Base-by-base conservation (phyloP, 2,888 invertebrate species). In the Lasioglossum malachurum region DNA sequence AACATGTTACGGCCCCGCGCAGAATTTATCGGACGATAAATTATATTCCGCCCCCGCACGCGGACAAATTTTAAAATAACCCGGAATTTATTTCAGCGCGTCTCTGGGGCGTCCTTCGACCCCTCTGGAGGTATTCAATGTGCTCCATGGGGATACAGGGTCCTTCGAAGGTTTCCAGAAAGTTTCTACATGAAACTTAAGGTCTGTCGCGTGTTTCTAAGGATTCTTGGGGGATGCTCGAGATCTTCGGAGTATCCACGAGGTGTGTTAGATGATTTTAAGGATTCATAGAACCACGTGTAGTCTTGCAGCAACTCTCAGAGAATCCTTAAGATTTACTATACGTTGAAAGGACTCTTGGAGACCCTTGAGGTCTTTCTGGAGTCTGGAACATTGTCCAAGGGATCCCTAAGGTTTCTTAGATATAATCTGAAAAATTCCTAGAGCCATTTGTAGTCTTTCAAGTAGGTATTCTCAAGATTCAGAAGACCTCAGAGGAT, bases 11-110 rank as follows among this genome's bases (percentile, higher is more conserved):
- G 19, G 14, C 23, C 64, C 16, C 23, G 35, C 31, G 35, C 5
- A 14, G 35, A 53, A 74, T 74, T 53, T 53, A 53, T 12, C 74
- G 53, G 12, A 4, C 49, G 53, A 53, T 74, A 73, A 49, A 73
- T 74, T 53, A 19, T 23, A 16, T 49, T 49, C 19, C 46, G 8
- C 14, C 10, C 27, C 19, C 46, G 35, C 31, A 10, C 46, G 73
- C 31, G 31, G 46, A 73, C 46, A 46, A 31, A 46, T 46, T 49
- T 46, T 46, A 27, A 31, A 27, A 46, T 73, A 73, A 72, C 46
- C 44, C 44, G 46, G 3, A 46, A 49, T 46, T 73, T 31, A 46
- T 72, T 72, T n/a, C 44, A 8, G 0, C 27, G n/a, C 46, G 27
- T 73, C 46, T n/a, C 23, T 12, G 12, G n/a, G 38, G 7, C 41